These are phyloP conservation scores for Drosophila paranaensis DNA, from an alignment of 2,888 invertebrate genomes.

Conservation along the genomic window DNA sequence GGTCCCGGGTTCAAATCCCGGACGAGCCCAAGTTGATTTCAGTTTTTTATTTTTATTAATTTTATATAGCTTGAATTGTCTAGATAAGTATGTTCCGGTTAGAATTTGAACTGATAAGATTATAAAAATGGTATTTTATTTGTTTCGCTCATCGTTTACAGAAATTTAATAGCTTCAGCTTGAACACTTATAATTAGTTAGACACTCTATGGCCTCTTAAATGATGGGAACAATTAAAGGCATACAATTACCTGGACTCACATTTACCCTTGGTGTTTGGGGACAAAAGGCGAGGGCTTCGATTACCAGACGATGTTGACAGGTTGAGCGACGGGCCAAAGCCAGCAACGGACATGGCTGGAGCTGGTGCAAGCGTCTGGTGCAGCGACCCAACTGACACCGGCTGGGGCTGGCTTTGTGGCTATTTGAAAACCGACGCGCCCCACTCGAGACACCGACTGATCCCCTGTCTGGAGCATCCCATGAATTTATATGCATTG, in stretches of 20 bases:
- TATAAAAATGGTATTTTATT: not conserved
- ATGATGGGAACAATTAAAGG: conserved; percentile 39
- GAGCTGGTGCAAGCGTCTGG: conserved; percentile 30
- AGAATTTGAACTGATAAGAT: not conserved
- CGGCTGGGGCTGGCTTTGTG: conserved; percentile 39
- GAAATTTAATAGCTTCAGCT: not conserved
- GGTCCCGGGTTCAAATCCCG: conserved; percentile 86
- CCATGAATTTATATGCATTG: conserved; percentile 71
- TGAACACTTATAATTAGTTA: conserved; percentile 25
- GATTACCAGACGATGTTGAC: conserved; percentile 54
- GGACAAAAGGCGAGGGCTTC: conserved; percentile 38
- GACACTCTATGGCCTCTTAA: conserved; percentile 35
- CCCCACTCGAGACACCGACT: conserved; percentile 43
- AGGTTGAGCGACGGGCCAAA: conserved; percentile 37
- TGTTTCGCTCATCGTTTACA: not conserved
- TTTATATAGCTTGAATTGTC: too few relatives aligned
- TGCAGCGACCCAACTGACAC: conserved; percentile 10
- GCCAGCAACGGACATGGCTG: conserved; percentile 2
- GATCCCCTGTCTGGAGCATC: conserved; percentile 42
- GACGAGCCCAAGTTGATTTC: conserved; percentile 82
- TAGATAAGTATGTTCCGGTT: not conserved
- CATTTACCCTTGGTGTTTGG: conserved; percentile 1
- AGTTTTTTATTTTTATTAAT: not conserved
- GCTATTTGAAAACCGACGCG: conserved; percentile 63
- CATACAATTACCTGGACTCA: conserved; percentile 33